Evolutionary conservation across 2,113 vertebrate species (phyloP).

Genomic region (Channa argus): DNA sequence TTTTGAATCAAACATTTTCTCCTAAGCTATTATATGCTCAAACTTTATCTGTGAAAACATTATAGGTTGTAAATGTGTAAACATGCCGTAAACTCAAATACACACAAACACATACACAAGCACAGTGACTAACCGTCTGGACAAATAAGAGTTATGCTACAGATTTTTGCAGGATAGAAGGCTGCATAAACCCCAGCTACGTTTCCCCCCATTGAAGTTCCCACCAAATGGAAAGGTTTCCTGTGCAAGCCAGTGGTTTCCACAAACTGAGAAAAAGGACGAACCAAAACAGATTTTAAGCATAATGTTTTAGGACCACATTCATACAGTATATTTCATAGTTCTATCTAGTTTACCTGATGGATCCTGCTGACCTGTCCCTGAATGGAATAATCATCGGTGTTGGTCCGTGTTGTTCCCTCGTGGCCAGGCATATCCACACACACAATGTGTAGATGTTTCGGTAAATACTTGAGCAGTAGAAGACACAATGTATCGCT

Average conservation of each 20-base stretch:
- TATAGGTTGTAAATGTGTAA: too few species aligned
- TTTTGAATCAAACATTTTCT: too few species aligned
- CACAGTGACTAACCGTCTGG: constrained; percentile 88
- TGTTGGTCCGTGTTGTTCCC: constrained; percentile 90
- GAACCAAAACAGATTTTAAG: constrained; percentile 22
- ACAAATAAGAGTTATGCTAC: constrained; percentile 92
- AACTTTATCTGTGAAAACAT: too few species aligned
- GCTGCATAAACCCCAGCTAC: constrained; percentile 94
- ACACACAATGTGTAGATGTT: constrained; percentile 94
- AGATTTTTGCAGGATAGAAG: constrained; percentile 89
- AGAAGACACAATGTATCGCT: neutral
- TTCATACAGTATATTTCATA: neutral
- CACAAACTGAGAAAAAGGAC: constrained; percentile 86
- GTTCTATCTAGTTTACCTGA: constrained; percentile 85
- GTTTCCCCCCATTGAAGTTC: constrained; percentile 94
- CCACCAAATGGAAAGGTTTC: constrained; percentile 93
- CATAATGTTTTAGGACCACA: neutral
- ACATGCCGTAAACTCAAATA: neutral
- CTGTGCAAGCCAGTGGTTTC: constrained; percentile 90
- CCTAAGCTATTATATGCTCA: too few species aligned
- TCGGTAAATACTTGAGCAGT: constrained; percentile 89
- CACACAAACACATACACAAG: constrained; percentile 15
- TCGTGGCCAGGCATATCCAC: constrained; percentile 98
- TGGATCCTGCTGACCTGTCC: constrained; percentile 93
- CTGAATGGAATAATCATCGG: constrained; percentile 91